Percentiles rank a stretch among this genome's conserved stretches.
Conservation (phyloP, 2,888 invertebrate genomes). For the Eugnorisma glareosa region DNA sequence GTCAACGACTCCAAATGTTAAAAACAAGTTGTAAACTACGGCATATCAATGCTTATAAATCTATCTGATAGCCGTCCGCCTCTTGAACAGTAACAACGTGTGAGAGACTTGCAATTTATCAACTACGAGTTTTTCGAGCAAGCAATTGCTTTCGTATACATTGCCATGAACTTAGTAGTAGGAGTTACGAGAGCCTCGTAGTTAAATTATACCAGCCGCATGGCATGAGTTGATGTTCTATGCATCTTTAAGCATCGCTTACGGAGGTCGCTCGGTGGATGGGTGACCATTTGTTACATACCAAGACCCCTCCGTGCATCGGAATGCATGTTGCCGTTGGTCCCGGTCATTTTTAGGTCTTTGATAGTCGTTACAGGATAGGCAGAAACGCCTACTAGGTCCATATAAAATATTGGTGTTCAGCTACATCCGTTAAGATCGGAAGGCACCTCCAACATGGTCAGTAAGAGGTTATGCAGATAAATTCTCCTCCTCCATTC, state of each 20-base stretch:
- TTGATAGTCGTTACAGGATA: neutral
- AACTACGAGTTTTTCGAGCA: neutral
- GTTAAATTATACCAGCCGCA: neutral
- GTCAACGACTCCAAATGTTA: constrained; percentile 46
- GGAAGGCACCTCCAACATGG: neutral
- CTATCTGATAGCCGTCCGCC: constrained; percentile 43
- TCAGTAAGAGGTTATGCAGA: neutral
- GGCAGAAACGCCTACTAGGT: neutral
- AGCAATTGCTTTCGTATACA: constrained; percentile 21
- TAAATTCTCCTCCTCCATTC: neutral
- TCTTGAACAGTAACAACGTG: constrained; percentile 51
- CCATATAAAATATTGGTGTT: neutral
- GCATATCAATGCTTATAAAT: constrained; percentile 58
- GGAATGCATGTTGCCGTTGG: neutral
- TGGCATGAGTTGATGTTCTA: neutral
- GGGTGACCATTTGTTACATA: neutral
- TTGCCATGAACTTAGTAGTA: constrained; percentile 14
- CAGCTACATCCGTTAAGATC: neutral
- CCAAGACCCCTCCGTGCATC: neutral
- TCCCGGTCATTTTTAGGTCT: neutral
- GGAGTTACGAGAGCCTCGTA: neutral
- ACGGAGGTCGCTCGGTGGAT: neutral
- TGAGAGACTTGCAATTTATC: constrained; percentile 54
- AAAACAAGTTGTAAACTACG: constrained; percentile 44
- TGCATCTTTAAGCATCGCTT: neutral